Conservation (phyloP, 2,113 vertebrate genomes). For the Rhipidura dahli region DNA sequence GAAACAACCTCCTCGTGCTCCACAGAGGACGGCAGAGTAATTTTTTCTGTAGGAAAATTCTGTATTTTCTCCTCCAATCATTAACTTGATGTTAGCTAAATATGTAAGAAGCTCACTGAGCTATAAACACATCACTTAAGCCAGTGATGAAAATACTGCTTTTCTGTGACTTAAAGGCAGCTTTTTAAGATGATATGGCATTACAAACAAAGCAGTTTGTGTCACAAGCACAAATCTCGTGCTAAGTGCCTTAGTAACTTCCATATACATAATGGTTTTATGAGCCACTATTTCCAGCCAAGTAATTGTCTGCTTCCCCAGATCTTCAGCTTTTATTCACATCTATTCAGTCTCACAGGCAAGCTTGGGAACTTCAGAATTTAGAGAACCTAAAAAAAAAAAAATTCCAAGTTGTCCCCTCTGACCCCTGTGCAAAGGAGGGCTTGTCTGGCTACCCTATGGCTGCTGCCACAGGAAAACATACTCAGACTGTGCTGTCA, state of each 20-base stretch:
- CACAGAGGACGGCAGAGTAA: not conserved
- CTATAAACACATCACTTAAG: not conserved
- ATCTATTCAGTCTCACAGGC: not conserved
- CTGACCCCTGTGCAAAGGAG: not conserved
- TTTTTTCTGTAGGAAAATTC: not conserved
- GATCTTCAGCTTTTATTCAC: not conserved
- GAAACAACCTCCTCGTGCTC: not conserved
- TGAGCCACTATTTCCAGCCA: not conserved
- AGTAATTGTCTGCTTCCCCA: not conserved
- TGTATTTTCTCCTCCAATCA: not conserved
- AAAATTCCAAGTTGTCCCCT: not conserved
- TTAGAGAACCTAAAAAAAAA: not conserved
- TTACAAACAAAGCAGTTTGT: not conserved
- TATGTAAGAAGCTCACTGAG: not conserved
- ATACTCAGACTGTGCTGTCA: constrained; percentile 17
- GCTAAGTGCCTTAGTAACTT: not conserved
- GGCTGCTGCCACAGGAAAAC: not conserved
- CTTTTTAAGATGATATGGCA: not conserved
- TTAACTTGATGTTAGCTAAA: not conserved
- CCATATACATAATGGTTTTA: not conserved
- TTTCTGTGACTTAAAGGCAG: not conserved
- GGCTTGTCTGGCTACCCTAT: not conserved
- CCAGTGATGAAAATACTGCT: not conserved
- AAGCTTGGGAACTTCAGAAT: not conserved
- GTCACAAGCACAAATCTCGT: not conserved